These are phyloP conservation scores for Panagrolaimus sp. DNA, from an alignment of 1,140 invertebrate genomes.

Conservation along the genomic window DNA sequence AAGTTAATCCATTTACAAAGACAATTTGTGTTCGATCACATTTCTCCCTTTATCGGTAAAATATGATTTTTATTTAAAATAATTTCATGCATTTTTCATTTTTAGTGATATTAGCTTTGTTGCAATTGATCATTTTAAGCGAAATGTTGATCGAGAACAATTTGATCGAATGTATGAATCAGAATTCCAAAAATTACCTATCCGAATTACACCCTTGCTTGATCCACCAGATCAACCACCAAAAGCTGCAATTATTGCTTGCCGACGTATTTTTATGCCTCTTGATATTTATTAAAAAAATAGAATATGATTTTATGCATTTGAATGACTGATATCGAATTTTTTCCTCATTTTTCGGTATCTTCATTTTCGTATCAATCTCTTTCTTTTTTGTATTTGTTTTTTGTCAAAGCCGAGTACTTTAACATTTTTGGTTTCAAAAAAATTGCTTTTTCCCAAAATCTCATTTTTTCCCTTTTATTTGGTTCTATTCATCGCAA, in stretches of 20 bases:
- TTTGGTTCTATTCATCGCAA: too few species aligned
- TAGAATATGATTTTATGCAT: neutral
- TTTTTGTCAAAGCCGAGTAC: too few species aligned
- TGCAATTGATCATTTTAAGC: conserved; percentile 29
- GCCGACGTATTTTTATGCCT: conserved; percentile 35
- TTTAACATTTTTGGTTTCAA: too few species aligned
- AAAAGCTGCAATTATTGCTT: conserved; percentile 26
- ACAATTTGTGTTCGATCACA: conserved; percentile 25
- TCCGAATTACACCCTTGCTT: conserved; percentile 25
- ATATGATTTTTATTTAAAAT: conserved; percentile 19
- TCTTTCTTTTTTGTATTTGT: too few species aligned
- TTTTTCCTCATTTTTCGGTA: too few species aligned
- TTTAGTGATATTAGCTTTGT: conserved; percentile 40
- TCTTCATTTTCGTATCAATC: too few species aligned
- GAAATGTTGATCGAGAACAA: conserved; percentile 38
- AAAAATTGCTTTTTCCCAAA: too few species aligned
- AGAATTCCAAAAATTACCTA: conserved; percentile 31
- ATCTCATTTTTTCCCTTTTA: too few species aligned
- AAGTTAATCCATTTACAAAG: conserved; percentile 30
- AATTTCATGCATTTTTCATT: conserved; percentile 19
- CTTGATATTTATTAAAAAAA: conserved; percentile 28
- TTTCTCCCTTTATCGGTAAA: conserved; percentile 35
- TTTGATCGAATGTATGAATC: conserved; percentile 30
- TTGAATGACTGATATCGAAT: too few species aligned
- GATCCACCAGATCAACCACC: conserved; percentile 22